phyloP scores from a whole-genome alignment of 2,797 vertebrate genomes.

The Vultur gryphus region DNA sequence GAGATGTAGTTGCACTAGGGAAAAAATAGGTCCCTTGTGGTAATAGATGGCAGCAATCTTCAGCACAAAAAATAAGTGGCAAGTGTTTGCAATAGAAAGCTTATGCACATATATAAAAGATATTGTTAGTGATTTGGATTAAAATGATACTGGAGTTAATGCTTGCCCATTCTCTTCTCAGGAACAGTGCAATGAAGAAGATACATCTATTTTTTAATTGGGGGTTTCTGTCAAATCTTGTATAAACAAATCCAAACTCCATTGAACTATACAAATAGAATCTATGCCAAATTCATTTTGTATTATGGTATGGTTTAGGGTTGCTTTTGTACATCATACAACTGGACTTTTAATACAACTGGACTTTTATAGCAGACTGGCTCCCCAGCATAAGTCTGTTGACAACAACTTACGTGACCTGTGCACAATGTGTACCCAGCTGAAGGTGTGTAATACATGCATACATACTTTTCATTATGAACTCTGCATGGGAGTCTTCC shows the following conservation, averaged over 20 bases:
- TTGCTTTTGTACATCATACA: not conserved
- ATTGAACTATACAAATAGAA: not conserved
- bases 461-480: not conserved
- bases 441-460: not conserved
- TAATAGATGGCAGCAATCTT: not conserved
- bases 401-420: not conserved
- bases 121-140: not conserved
- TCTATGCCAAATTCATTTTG: not conserved
- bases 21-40: not conserved
- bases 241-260: not conserved
- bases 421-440: accelerated
- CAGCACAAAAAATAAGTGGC: not conserved
- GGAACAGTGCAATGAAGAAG: not conserved
- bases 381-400: not conserved
- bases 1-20: not conserved
- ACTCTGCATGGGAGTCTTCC: not conserved
- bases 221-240: not conserved
- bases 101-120: not conserved
- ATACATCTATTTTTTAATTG: not conserved
- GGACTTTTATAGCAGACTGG: not conserved
- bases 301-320: not conserved
- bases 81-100: not conserved
- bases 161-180: not conserved
- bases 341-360: not conserved
- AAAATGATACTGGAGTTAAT: not conserved